Base-by-base conservation (phyloP, 2,888 invertebrate species). In the Meteorus cinctellus region DNA sequence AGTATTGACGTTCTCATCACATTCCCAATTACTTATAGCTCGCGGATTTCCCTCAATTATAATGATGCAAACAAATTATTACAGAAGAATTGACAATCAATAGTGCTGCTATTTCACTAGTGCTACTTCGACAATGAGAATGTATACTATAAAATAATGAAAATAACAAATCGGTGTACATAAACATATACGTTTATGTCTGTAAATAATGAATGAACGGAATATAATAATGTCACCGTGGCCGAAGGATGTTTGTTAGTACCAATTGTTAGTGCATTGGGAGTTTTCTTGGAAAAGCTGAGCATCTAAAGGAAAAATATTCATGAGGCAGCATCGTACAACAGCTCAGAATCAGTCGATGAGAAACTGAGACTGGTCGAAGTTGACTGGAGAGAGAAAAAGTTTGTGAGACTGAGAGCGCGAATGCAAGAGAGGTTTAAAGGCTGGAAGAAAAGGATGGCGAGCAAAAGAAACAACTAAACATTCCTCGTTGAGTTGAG, bases 331-430 rank as follows among this genome's bases (percentile, higher is more conserved):
- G 62, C 29, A 29, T 29, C 12, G 62, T n/a, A 62, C 62, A 62
- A 62, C 62, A 63, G 55, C 19, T 55, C 63, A 62, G 31, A 62
- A 62, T 62, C 62, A 62, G 29, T 62, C 62, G 62, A 12, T 29
- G 55, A 48, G 66, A 45, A 65, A 72, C 63, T 27, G 10, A 31
- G 27, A 27, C 51, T 4, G 29, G 10, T n/a, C n/a, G 66, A 12
- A 14, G 36, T 29, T 62, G 24, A 66, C 72, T 63, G 66, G 36
- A 71, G 48, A 8, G n/a, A 55, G 24, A 55, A 55, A 55, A 55
- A 55, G 19, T 10, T 55, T 19, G 55, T 55, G 55, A 5, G 19
- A 55, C 55, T n/a, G 24, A 55, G 19, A 55, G 19, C 19, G 19
- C 19, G 55, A 55, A 55, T 55, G 24, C 19, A 6, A 55, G 55